Evolutionary conservation across 2,113 vertebrate species (phyloP).

Genomic region (Indicator maculatus): DNA sequence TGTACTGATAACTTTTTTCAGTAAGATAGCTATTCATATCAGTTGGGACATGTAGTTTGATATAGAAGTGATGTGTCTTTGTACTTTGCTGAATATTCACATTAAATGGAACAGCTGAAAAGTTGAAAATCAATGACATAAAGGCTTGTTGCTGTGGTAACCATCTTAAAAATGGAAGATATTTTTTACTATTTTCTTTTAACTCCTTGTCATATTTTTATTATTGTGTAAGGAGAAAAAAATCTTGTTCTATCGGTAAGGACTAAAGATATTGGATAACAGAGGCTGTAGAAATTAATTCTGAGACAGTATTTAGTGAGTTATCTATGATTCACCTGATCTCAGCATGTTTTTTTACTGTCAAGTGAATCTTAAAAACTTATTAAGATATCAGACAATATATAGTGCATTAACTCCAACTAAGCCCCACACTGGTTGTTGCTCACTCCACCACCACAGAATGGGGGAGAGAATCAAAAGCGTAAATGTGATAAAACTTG

Average conservation of each 20-base stretch:
- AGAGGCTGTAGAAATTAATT: background rate
- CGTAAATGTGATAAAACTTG: background rate
- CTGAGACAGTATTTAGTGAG: background rate
- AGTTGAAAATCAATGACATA: background rate
- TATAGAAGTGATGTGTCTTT: background rate
- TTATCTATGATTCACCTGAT: background rate
- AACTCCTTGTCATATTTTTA: background rate
- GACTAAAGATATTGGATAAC: background rate
- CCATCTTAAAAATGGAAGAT: background rate
- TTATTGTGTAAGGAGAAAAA: background rate
- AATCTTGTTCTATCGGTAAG: background rate
- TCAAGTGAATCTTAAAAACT: background rate
- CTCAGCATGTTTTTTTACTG: background rate
- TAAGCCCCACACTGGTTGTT: accelerated
- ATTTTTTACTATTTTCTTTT: background rate
- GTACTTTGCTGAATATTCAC: too few relatives aligned
- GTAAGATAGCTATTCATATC: background rate
- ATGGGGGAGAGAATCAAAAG: background rate
- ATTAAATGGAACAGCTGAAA: background rate
- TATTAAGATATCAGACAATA: background rate
- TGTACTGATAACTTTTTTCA: background rate
- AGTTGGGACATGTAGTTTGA: background rate
- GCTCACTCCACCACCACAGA: accelerated
- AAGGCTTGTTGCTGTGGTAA: background rate
- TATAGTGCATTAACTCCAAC: background rate